A percentile compares a stretch with the other conserved stretches of the same genome.
Conservation (phyloP, 2,888 invertebrate species). For the Emesis castigata region DNA sequence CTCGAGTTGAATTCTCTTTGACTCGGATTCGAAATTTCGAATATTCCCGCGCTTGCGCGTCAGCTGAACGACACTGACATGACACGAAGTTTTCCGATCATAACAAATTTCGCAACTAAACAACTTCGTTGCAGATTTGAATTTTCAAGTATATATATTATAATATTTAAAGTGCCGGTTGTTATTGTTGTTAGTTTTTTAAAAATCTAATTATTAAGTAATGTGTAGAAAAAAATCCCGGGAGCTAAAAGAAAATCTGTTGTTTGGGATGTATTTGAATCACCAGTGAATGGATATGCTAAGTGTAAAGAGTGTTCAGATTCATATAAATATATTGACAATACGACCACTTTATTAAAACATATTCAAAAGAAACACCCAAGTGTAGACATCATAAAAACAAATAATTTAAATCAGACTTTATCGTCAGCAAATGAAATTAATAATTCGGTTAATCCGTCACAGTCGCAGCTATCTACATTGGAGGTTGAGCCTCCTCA, state of each 20-base stretch:
- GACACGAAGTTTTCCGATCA: too few species aligned
- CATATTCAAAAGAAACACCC: conserved; percentile 56
- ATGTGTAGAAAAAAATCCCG: conserved; percentile 24
- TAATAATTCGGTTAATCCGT: conserved; percentile 20
- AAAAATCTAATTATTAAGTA: too few species aligned
- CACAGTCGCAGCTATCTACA: conserved; percentile 1
- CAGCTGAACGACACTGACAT: too few species aligned
- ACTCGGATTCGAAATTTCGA: too few species aligned
- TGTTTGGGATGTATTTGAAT: conserved; percentile 28
- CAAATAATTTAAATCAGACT: not conserved
- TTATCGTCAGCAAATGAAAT: conserved; percentile 25
- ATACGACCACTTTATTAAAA: conserved; percentile 51
- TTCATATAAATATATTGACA: conserved; percentile 51
- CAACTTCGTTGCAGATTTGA: too few species aligned
- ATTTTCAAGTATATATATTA: too few species aligned
- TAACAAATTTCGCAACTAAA: too few species aligned
- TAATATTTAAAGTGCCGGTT: conserved; percentile 3
- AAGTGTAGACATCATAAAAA: not conserved
- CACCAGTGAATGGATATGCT: conserved; percentile 18
- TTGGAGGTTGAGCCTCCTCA: conserved; percentile 11
- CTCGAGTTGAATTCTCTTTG: conserved; percentile 25
- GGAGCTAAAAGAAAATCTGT: conserved; percentile 26
- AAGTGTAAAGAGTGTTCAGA: conserved; percentile 48
- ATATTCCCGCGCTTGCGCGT: too few species aligned
- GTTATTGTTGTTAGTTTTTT: conserved; percentile 1